Evolutionary conservation across 2,113 vertebrate genomes (phyloP), one percentile per base, ranked within the genome.

Genomic region (Aphyosemion australe): DNA sequence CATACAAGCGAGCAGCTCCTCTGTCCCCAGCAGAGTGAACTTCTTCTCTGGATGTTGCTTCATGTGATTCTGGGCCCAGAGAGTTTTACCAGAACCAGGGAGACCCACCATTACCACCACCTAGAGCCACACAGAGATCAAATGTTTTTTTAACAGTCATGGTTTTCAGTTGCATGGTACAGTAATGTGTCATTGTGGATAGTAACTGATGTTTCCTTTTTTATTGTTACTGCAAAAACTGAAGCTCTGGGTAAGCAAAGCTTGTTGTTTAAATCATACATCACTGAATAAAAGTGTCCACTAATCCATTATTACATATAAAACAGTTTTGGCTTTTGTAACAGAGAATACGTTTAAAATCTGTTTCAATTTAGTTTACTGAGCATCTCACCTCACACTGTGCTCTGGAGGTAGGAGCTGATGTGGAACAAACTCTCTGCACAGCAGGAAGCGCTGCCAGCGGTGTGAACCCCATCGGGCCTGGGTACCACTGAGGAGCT

Each of bases 81-180:
- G 88, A 16, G 91, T 96, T 84, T 97, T 97, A 63, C 95, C 95
- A 64, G 94, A 93, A 46, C 94, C 95, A 45, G 95, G 95, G 48
- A 96, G 87, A 48, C 95, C 95, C 42, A 97, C 94, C 94, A 96
- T 94, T 84, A 96, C 65, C 72, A 97, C 68, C 52, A 95, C 92
- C 95, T 97, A 37, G 14, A 69, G 42, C 26, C 26, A 32, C 13
- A 53, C 12, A 12, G 12, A 64, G 2, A 46, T 42, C 60, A 8
- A 51, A 45, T 9, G 7, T 12, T 61, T 26, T 26, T 26, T 26
- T 26, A 26, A 26, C 26, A 26, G 5, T 4, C 26, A 26, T 26
- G 26, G 26, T 26, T 26, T 26, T 26, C 26, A 26, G 26, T 26
- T 26, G 26, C 26, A 26, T 5, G 26, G 26, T 26, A 26, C 26